phyloP scores from a whole-genome alignment of 2,797 vertebrate species.

The Xerus rutilus region DNA sequence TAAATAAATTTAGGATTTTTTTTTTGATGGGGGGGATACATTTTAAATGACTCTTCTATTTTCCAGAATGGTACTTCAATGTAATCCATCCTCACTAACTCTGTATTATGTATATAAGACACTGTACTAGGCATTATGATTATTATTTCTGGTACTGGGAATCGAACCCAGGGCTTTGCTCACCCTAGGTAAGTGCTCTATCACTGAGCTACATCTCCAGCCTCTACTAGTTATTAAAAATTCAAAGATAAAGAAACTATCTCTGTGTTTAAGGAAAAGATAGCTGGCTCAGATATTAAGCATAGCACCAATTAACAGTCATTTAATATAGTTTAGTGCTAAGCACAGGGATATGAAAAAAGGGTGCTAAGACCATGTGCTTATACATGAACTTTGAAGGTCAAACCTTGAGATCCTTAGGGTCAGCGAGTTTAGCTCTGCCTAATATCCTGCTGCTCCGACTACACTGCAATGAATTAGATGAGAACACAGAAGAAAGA shows the following conservation, averaged over 20 bases:
- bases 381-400: not conserved
- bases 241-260: not conserved
- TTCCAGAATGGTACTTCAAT: slow-evolving; percentile 11
- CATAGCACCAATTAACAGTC: not conserved
- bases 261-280: not conserved
- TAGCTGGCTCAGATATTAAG: not conserved
- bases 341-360: not conserved
- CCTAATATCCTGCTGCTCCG: not conserved
- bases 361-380: not conserved
- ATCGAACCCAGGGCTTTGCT: not conserved
- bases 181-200: not conserved
- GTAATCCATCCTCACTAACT: not conserved
- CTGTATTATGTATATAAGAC: not conserved
- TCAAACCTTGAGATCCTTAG: not conserved
- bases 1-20: not conserved
- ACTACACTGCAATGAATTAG: not conserved
- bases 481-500: not conserved
- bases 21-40: not conserved
- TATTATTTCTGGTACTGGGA: not conserved
- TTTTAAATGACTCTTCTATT: slow-evolving; percentile 32
- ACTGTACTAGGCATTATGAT: not conserved
- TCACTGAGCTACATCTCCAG: not conserved
- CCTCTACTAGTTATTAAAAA: not conserved
- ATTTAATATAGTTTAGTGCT: not conserved
- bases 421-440: not conserved